phyloP scores from a whole-genome alignment of 2,888 invertebrate species.

The Pristionchus exspectatus region DNA sequence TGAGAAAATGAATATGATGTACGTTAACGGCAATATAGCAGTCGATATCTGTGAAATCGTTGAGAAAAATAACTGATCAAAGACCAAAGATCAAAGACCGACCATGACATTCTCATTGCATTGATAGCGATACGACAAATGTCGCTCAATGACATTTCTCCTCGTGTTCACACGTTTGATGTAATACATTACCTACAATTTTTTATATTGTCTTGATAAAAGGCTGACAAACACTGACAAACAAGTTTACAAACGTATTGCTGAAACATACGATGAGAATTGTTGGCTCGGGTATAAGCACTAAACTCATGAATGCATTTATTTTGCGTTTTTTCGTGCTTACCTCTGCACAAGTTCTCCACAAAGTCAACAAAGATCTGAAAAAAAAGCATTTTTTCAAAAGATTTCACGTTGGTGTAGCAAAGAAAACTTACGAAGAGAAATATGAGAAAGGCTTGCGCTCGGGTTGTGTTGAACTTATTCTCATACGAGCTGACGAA shows the following conservation, averaged over 20 bases:
- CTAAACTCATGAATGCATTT: neutral
- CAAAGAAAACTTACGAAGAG: neutral
- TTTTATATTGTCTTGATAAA: no score
- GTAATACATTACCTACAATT: neutral
- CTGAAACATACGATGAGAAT: neutral
- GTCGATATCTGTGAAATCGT: neutral
- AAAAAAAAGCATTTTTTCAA: neutral
- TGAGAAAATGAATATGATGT: neutral
- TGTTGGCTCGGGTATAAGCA: neutral
- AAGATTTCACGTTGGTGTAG: no score
- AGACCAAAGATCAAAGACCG: no score
- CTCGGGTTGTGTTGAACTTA: neutral
- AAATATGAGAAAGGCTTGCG: neutral
- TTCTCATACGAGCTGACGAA: neutral
- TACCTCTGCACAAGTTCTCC: neutral
- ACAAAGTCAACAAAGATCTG: neutral
- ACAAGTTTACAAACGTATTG: neutral
- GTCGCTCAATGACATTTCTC: neutral
- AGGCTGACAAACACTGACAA: no score
- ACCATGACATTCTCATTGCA: constrained; percentile 16
- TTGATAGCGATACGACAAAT: constrained; percentile 14
- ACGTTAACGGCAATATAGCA: neutral
- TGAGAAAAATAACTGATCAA: neutral
- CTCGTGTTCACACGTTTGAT: neutral
- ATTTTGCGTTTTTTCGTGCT: no score